Evolutionary conservation across 2,888 invertebrate genomes (phyloP), one percentile per base, ranked within the genome.

Genomic region (Philonicus albiceps): DNA sequence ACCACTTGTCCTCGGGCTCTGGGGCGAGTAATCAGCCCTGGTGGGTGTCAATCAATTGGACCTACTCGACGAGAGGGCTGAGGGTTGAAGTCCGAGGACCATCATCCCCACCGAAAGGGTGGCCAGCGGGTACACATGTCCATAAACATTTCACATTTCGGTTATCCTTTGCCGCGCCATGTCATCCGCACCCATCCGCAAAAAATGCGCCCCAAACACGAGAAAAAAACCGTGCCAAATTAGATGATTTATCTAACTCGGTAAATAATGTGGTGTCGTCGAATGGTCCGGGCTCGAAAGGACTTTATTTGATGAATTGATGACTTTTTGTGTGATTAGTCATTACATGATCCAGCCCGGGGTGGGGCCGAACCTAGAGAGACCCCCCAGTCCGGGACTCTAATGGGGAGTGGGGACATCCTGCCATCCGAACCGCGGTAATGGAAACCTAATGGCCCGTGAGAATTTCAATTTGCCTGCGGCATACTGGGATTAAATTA

Each of bases 221-320:
- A 37, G 72, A 40, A 73, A n/a, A 83, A 84, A 84, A 81, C 34
- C 73, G 40, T 73, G 84, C 34, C 86, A 87, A 87, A 87, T 87
- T 86, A 86, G 87, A 87, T 87, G 87, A 87, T 87, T 87, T 87
- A 87, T 87, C 87, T 87, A 85, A 86, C 83, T 75, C 76, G 85
- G 86, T 87, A 87, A 87, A 86, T 87, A 87, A 87, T 87, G 86
- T 84, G 87, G 86, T 87, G 86, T 85, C 87, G 86, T 87, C 86
- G 86, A 83, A 83, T 87, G 86, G 86, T 86, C 83, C 81, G 86
- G 49, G 83, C 74, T 22, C 64, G 64, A 64, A 85, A 86, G 87
- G 85, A 86, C 86, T 87, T 87, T 86, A 86, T 87, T 87, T 87
- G 87, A 87, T 87, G 87, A 85, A 87, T 87, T 87, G 87, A 85